These are phyloP conservation scores for Tetrax tetrax DNA, from an alignment of 2,113 vertebrate genomes.

Conservation along the genomic window DNA sequence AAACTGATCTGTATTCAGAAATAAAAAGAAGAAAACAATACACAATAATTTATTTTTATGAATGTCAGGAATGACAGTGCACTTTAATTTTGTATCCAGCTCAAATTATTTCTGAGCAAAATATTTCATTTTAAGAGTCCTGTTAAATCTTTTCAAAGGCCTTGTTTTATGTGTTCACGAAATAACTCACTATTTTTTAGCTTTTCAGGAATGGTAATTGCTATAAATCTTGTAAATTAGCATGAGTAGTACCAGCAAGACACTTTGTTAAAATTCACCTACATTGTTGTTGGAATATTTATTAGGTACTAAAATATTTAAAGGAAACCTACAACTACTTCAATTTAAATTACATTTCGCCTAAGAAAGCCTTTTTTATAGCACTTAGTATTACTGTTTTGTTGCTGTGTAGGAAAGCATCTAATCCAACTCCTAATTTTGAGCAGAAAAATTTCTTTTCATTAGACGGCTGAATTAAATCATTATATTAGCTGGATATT, in stretches of 20 bases:
- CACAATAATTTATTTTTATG: constrained; percentile 69
- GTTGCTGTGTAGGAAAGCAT: not conserved
- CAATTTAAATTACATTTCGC: constrained; percentile 56
- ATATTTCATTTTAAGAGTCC: constrained; percentile 68
- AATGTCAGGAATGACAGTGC: constrained; percentile 62
- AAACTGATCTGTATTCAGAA: constrained; percentile 57
- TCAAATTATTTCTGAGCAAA: constrained; percentile 60
- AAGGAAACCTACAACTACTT: constrained; percentile 45
- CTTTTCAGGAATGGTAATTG: constrained; percentile 65
- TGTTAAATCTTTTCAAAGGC: constrained; percentile 66
- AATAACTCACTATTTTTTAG: constrained; percentile 64
- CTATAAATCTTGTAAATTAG: constrained; percentile 73
- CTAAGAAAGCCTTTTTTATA: constrained; percentile 6
- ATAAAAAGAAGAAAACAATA: constrained; percentile 56
- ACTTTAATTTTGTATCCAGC: constrained; percentile 61
- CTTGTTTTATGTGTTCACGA: constrained; percentile 52
- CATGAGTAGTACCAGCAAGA: constrained; percentile 54
- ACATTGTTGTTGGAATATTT: constrained; percentile 63
- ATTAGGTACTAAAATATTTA: constrained; percentile 71
- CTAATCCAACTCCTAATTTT: constrained; percentile 1
- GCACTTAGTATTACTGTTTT: not conserved
- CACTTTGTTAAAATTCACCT: constrained; percentile 65
- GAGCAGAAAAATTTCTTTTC: constrained; percentile 4
- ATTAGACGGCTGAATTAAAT: constrained; percentile 37
- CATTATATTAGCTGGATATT: not conserved